phyloP scores from a whole-genome alignment of 1,140 invertebrate genomes.

The honey bee (Apis mellifera) region Amel_HAv3.1 CM009939.2:6601001-6601500 shows the following conservation, averaged over 20 bases:
- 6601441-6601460: slow-evolving; percentile 53
- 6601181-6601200: neutral
- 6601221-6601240: neutral
- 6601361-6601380: slow-evolving; percentile 55
- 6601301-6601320: slow-evolving; percentile 53
- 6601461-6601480: slow-evolving; percentile 36
- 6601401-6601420: slow-evolving; percentile 65
- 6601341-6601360: slow-evolving; percentile 60
- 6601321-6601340: slow-evolving; percentile 60
- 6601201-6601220: neutral
- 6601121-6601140: slow-evolving; percentile 61
- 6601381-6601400: slow-evolving; percentile 61
- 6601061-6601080: slow-evolving; percentile 47
- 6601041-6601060: slow-evolving; percentile 47
- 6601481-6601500: neutral
- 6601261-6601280: slow-evolving; percentile 36
- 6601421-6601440: slow-evolving; percentile 58
- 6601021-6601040: slow-evolving; percentile 54
- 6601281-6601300: slow-evolving; percentile 63
- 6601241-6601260: neutral
- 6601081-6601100: slow-evolving; percentile 59
- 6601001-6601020: slow-evolving; percentile 34
- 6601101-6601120: slow-evolving; percentile 51
- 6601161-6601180: no score
- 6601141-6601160: slow-evolving; percentile 14